Base-by-base conservation (phyloP, 2,888 invertebrate species). In the Rhodophaea formosa region DNA sequence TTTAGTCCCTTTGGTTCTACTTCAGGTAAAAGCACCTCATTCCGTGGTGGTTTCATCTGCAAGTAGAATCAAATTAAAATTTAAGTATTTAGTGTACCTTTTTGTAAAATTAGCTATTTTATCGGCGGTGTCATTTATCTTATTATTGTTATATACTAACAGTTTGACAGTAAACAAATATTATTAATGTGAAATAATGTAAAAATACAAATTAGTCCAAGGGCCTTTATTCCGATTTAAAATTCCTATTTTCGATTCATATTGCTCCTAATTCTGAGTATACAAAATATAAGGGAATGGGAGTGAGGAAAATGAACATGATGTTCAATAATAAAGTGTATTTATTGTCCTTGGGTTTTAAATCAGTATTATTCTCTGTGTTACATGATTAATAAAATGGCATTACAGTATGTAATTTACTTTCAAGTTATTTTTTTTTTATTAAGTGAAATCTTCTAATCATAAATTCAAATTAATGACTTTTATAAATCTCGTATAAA, bases 201-300 rank as follows among this genome's bases (percentile, higher is more conserved):
- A 46, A 46, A 46, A 46, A 46, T 23, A 23, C 12, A 23, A 46
- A 46, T 23, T 8, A 23, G n/a, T 46, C 46, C 46, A 17, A 46
- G 14, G 46, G 17, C 46, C 29, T 29, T 46, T 14, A 46, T 46
- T 46, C 46, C 46, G 46, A 46, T 46, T 46, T 23, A 46, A 46
- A 46, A 23, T 23, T 46, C 46, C 29, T 46, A 46, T 29, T 46
- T 46, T 3, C 29, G 46, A 46, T 12, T n/a, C 3, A 17, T 23
- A 10, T 46, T 17, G 46, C 3, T 46, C 23, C 46, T 23, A 46
- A 46, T 16, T 46, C 46, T 23, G 23, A 46, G 17, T 46, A 23
- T 46, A 23, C 46, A n/a, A 14, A 46, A 46, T 46, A 46, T 46
- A 14, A 46, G 3, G 14, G 14, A 46, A 46, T 23, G 23, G 23